Evolutionary conservation across 1,140 invertebrate genomes (phyloP), one percentile per base, ranked within the genome.

Genomic region (Bombus waltoni): DNA sequence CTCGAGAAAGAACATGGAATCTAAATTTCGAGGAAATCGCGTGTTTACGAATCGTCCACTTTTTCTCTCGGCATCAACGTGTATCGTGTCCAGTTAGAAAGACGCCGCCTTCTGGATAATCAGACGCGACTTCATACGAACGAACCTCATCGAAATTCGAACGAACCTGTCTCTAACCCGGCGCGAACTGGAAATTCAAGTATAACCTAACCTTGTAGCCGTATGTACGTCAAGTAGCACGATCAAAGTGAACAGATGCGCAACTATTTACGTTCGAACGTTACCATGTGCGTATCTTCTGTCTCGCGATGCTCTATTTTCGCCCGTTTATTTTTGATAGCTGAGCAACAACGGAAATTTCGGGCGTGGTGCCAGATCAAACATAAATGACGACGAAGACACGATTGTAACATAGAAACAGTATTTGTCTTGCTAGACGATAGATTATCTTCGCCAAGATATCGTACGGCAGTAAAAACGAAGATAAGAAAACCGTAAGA

Each of bases 141-240:
- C 47, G 73, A 84, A 35, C 47, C 76, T 84, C 76, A 47, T 84
- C 38, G 40, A 72, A 79, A 79, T 80, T 85, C 76, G 68, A 59
- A 62, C 57, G 18, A 84, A 35, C 65, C 42, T 44, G 75, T 4
- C 35, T n/a, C 25, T 28, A 28, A 47, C 9, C 38, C 8, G 59
- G 13, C 42, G 15, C 44, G 38, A 25, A 68, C 62, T 42, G 62
- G 53, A 80, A 79, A 80, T 72, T 84, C 66, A 68, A 85, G 42
- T 65, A 53, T 53, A 65, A 62, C 10, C 42, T 53, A 65, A 62
- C 25, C 42, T 80, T 72, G 75, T 13, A 25, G 38, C 3, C 9
- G 28, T 15, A 53, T 18, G 35, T n/a, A n/a, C 40, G 70, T 70
- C 35, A n/a, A 70, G 11, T 35, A 28, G 44, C n/a, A 8, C 32